Evolutionary conservation across 1,140 invertebrate genomes (phyloP), one percentile per base, ranked within the genome.

Genomic region (Lanistes nyassanus): DNA sequence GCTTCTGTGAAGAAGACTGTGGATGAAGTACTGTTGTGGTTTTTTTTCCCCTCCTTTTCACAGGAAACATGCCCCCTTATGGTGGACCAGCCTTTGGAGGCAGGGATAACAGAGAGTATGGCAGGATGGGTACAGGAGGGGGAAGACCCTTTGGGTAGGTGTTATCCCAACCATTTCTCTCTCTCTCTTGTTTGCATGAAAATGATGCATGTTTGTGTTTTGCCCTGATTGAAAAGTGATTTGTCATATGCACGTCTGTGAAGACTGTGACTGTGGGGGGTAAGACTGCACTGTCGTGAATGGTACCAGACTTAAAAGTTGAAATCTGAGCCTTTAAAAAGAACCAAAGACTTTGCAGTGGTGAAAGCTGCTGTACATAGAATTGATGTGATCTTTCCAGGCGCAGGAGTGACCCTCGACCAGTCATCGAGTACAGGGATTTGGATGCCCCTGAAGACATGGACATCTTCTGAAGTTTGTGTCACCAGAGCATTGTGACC

Each of bases 351-450:
- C 0, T 3, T 9, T 71, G 26, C 55, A 13, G 23, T 71, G 11
- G 23, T 31, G 23, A 37, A 29, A 39, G 39, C n/a, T 39, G 39
- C 39, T 13, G 3, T 19, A 42, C n/a, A 34, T 9, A n/a, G 1
- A 37, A 60, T 58, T 58, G n/a, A 6, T 81, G 70, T 82, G 64
- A 60, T 21, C 78, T 80, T 82, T 85, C 71, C 80, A 84, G 81
- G 80, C 81, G 86, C 82, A 80, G 88, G 62, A 80, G 83, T 55
- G 92, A 92, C 82, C 90, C 90, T 79, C 92, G 94, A 86, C 91
- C 93, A 87, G 91, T 95, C 84, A 91, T 95, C 90, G 93, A 92
- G 88, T 95, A 95, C 92, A 92, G 93, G 91, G 94, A 96, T 91
- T 91, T 95, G 90, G 94, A 95, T 91, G 93, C 94, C 83, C 93